Evolutionary conservation across 2,888 invertebrate species (phyloP), one percentile per base, ranked within the genome.

Genomic region (Euclidia mi): DNA sequence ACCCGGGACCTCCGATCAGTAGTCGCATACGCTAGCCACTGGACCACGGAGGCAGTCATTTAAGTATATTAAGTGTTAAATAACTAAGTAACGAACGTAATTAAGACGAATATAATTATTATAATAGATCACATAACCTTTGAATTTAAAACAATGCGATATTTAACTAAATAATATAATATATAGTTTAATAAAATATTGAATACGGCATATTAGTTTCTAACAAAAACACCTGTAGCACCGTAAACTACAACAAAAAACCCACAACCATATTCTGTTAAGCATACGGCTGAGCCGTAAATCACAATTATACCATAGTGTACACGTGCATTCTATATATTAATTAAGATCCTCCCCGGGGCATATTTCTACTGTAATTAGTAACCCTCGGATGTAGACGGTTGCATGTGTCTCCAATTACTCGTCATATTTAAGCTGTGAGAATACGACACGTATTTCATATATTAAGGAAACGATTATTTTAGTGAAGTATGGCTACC

Each of bases 331-430:
- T 63, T 62, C 79, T 69, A 85, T 85, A 78, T 83, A 81, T 81
- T 84, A 83, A 85, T 85, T 87, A 85, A 79, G 81, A 82, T 81
- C 81, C 81, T 83, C 79, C 79, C 58, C 4, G 68, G 80, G 78
- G 78, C 71, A 87, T 88, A 88, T 88, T 89, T 88, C 82, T 81
- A 79, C 71, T 62, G 80, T 89, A 88, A 89, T 90, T 88, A 87
- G 81, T 77, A 68, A 76, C 72, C 76, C 78, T 67, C 62, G 73
- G 66, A 71, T 61, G 60, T 56, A 63, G 50, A 51, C 45, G 52
- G 40, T 28, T 59, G 73, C 88, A 89, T 87, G 70, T 89, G 89
- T 79, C 81, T 81, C 81, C 82, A 89, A 88, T 89, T 89, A 88
- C 79, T 87, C 85, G 48, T 56, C 84, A 73, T 46, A 66, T 63